A percentile compares a stretch with the other conserved stretches of the same genome.
These are phyloP conservation scores for Hipparchia semele DNA, from an alignment of 2,888 invertebrate species.

Conservation along the genomic window DNA sequence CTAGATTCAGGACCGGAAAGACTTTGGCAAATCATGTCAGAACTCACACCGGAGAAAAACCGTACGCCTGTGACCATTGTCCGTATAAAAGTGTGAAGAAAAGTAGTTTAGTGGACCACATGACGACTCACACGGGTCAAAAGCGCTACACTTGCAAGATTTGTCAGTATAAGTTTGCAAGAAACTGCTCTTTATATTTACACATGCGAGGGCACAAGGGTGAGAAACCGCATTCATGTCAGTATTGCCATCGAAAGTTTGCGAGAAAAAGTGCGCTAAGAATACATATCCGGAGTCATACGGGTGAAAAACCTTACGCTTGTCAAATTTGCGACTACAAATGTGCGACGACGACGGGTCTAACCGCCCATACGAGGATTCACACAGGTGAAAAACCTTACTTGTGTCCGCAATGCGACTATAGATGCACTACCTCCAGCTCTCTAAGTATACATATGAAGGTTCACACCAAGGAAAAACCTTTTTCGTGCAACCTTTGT, in stretches of 20 bases:
- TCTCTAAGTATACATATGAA: neutral
- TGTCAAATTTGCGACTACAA: neutral
- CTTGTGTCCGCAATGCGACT: neutral
- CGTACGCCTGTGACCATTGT: constrained; percentile 5
- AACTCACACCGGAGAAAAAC: constrained; percentile 9
- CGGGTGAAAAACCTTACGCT: neutral
- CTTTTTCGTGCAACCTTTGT: neutral
- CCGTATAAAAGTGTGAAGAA: neutral
- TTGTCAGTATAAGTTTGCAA: neutral
- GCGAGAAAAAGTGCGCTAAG: neutral
- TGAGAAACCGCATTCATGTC: too few species aligned
- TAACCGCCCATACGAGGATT: neutral
- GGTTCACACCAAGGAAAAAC: neutral
- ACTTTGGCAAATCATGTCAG: neutral
- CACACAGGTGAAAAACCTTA: constrained; percentile 8
- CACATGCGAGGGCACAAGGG: too few species aligned
- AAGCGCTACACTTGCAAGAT: neutral
- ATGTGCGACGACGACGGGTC: neutral
- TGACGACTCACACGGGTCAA: constrained; percentile 13
- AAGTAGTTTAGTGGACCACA: neutral
- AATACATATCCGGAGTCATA: neutral
- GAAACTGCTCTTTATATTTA: too few species aligned
- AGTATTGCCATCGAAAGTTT: neutral
- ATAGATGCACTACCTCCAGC: neutral
- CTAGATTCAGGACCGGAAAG: neutral